phyloP scores from a whole-genome alignment of 2,888 invertebrate genomes.

The Parelbella ahira region DNA sequence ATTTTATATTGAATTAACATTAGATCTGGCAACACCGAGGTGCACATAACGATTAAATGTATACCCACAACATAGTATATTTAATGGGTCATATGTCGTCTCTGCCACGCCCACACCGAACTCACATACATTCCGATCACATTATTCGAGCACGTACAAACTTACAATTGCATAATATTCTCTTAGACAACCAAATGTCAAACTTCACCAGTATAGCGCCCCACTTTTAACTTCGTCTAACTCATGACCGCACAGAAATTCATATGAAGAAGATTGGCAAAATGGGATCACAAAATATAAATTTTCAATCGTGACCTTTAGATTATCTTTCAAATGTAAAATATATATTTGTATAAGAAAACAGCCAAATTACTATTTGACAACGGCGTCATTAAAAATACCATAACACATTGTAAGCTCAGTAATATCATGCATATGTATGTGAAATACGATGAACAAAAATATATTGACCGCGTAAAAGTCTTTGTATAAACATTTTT shows the following conservation, averaged over 20 bases:
- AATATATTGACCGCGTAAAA: slow-evolving; percentile 5
- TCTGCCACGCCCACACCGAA: neutral
- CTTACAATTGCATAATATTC: slow-evolving; percentile 49
- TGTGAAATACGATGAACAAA: too few species aligned
- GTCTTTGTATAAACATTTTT: too few species aligned
- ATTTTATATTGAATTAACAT: too few species aligned
- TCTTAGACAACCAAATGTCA: slow-evolving; percentile 17
- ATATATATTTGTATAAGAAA: slow-evolving; percentile 23
- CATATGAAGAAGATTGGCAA: too few species aligned
- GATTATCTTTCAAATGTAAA: too few species aligned
- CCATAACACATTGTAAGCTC: slow-evolving; percentile 58
- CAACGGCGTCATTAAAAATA: slow-evolving; percentile 53
- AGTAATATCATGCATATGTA: slow-evolving; percentile 48
- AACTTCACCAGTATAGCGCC: slow-evolving; percentile 40
- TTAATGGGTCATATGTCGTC: too few species aligned
- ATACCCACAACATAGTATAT: too few species aligned
- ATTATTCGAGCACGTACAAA: slow-evolving; percentile 25
- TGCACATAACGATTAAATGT: too few species aligned
- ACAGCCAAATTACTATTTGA: slow-evolving; percentile 38
- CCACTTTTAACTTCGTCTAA: slow-evolving; percentile 34
- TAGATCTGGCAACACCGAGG: too few species aligned
- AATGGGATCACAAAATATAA: slow-evolving; percentile 36
- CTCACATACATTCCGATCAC: slow-evolving; percentile 1
- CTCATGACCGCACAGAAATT: too few species aligned
- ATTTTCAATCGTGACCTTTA: slow-evolving; percentile 42